These are phyloP conservation scores for Channallabes apus DNA, from an alignment of 2,797 vertebrate genomes.

Conservation along the genomic window DNA sequence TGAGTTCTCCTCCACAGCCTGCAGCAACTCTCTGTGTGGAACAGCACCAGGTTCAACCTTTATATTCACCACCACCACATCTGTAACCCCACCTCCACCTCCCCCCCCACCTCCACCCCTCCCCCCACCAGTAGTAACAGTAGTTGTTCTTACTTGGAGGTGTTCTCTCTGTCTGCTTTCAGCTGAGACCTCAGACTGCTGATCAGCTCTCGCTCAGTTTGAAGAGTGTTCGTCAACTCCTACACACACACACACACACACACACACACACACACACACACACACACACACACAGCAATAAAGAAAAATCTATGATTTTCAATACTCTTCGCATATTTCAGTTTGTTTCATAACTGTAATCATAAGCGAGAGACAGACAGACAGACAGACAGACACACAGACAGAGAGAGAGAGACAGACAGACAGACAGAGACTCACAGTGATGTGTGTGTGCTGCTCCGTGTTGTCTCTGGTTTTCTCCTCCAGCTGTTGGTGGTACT, in stretches of 20 bases:
- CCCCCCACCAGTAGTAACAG: not conserved
- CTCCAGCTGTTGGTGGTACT: slow-evolving; percentile 79
- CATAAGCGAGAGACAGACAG: not conserved
- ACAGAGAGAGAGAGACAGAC: no score
- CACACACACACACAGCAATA: no score
- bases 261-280: no score
- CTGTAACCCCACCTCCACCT: not conserved
- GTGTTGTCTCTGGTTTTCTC: slow-evolving; percentile 77
- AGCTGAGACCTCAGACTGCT: slow-evolving; percentile 81
- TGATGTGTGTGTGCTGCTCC: slow-evolving; percentile 76
- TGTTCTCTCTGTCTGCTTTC: slow-evolving; percentile 87
- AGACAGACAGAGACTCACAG: no score
- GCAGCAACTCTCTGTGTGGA: slow-evolving; percentile 80
- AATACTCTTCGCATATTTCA: not conserved
- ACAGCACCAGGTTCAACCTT: not conserved
- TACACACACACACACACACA: slow-evolving; percentile 60
- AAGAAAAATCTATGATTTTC: no score
- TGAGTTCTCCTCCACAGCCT: slow-evolving; percentile 77
- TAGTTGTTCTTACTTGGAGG: slow-evolving; percentile 80
- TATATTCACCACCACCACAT: not conserved
- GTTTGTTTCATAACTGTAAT: no score
- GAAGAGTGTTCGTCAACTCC: slow-evolving; percentile 79
- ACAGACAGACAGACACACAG: no score
- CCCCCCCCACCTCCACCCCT: not conserved
- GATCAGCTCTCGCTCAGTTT: slow-evolving; percentile 80